Evolutionary conservation across 2,113 vertebrate species (phyloP).

Genomic region (Deroptyus accipitrinus): DNA sequence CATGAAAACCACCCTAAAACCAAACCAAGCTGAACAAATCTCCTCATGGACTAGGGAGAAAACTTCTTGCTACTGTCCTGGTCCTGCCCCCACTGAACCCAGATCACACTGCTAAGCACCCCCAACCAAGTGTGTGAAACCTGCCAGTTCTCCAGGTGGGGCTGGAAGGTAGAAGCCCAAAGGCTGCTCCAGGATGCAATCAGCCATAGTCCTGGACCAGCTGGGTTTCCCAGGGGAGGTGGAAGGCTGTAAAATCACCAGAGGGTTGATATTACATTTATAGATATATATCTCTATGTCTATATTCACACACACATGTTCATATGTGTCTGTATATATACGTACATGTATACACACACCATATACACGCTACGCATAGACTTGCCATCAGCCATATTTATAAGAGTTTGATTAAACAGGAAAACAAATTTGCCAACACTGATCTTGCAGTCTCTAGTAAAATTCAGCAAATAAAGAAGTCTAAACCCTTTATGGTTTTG

Average conservation of each 20-base stretch:
- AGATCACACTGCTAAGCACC: not conserved
- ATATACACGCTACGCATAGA: not conserved
- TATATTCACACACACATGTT: not conserved
- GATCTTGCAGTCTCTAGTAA: not conserved
- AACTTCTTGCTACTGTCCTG: not conserved
- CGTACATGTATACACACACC: not conserved
- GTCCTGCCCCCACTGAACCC: not conserved
- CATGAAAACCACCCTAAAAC: not conserved
- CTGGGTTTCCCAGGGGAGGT: not conserved
- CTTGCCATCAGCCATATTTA: not conserved
- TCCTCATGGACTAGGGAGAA: not conserved
- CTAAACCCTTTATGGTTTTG: not conserved
- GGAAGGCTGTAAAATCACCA: not conserved
- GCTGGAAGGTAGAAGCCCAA: not conserved
- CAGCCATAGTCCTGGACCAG: not conserved
- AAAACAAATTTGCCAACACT: not conserved
- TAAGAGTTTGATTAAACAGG: not conserved
- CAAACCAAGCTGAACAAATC: not conserved
- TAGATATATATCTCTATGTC: not conserved
- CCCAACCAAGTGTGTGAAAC: not conserved
- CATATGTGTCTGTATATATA: not conserved
- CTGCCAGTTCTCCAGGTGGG: not conserved
- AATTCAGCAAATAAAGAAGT: not conserved
- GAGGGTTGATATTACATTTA: constrained; percentile 12
- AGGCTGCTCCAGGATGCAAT: not conserved